Percentiles rank a stretch among this genome's conserved stretches.
phyloP scores from a whole-genome alignment of 2,888 invertebrate species.

The Spilosoma lubricipeda region DNA sequence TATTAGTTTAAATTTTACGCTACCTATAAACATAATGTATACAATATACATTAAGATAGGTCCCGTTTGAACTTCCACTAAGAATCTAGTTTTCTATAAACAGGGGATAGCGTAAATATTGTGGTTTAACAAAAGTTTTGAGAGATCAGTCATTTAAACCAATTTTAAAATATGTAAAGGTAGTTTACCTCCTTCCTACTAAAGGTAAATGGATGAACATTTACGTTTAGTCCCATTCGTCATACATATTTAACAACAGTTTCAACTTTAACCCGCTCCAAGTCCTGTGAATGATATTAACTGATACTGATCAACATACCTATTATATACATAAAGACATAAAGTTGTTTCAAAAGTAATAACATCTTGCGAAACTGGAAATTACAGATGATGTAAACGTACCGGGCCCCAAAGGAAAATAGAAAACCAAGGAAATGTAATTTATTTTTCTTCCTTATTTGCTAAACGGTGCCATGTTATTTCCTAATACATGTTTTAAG shows the following conservation, averaged over 20 bases:
- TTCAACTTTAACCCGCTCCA: background rate
- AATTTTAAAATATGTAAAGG: too few relatives aligned
- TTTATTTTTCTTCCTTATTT: conserved; percentile 14
- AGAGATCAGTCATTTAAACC: too few relatives aligned
- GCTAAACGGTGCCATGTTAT: conserved; percentile 16
- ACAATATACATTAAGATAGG: too few relatives aligned
- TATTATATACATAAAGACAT: background rate
- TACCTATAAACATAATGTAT: too few relatives aligned
- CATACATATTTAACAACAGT: background rate
- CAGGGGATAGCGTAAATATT: too few relatives aligned
- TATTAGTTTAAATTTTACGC: too few relatives aligned
- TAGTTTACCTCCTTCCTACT: too few relatives aligned
- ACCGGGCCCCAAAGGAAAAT: background rate
- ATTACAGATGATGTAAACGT: background rate
- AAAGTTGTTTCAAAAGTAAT: background rate
- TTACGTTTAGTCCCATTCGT: background rate
- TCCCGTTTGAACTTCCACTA: too few relatives aligned
- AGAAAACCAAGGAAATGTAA: background rate
- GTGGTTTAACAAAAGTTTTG: too few relatives aligned
- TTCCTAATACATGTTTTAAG: conserved; percentile 25
- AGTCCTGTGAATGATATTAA: background rate
- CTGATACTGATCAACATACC: background rate
- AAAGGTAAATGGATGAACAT: background rate
- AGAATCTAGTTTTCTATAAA: too few relatives aligned
- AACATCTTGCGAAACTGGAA: background rate